Conservation (phyloP, 2,888 invertebrate species). For the Pyralis farinalis region DNA sequence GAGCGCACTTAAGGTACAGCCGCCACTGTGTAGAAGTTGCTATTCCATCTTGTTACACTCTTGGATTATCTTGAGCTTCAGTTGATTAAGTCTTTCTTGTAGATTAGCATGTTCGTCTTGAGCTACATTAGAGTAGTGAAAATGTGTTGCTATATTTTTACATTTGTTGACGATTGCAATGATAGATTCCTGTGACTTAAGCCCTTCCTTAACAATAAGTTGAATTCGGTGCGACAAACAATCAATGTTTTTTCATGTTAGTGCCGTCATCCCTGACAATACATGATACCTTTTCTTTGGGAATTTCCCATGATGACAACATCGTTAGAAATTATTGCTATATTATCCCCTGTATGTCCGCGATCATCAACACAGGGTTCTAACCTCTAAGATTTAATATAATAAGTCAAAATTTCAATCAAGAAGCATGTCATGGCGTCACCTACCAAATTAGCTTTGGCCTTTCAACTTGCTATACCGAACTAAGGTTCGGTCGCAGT, state of each 20-base stretch:
- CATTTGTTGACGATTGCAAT: slow-evolving; percentile 15
- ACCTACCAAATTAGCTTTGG: no score
- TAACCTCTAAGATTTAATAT: no score
- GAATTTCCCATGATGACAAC: slow-evolving; percentile 17
- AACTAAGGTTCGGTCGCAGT: no score
- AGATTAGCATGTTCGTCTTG: slow-evolving; percentile 15
- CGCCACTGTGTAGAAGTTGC: no score
- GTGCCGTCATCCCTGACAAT: slow-evolving; percentile 18
- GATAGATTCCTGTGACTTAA: slow-evolving; percentile 13
- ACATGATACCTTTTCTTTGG: slow-evolving; percentile 20
- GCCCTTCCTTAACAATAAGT: slow-evolving; percentile 13
- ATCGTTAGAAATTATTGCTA: no score
- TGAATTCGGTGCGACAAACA: slow-evolving; percentile 14
- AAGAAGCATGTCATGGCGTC: no score
- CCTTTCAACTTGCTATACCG: no score
- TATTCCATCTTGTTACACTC: slow-evolving; percentile 19
- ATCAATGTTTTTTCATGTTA: slow-evolving; percentile 18
- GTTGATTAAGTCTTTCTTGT: slow-evolving; percentile 18
- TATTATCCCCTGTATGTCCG: slow-evolving; percentile 13
- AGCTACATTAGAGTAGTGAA: slow-evolving; percentile 16
- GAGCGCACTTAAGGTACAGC: no score
- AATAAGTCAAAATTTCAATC: no score
- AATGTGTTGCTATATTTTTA: slow-evolving; percentile 19
- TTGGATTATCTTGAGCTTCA: slow-evolving; percentile 15
- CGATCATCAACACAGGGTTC: no score